These are phyloP conservation scores for Ylistrum balloti DNA, from an alignment of 1,140 invertebrate genomes.

Conservation along the genomic window DNA sequence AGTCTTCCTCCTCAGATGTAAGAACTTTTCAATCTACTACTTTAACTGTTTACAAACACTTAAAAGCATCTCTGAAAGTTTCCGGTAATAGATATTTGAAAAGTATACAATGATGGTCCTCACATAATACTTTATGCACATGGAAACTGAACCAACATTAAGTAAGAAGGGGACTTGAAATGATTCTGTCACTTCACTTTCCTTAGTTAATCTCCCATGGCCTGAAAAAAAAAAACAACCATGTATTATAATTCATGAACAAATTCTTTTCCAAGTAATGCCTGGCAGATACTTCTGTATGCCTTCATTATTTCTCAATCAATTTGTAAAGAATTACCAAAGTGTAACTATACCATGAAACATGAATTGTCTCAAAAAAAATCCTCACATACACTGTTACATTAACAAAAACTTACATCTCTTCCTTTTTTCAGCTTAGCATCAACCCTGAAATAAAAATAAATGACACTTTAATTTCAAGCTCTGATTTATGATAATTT, in stretches of 20 bases:
- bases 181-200: not conserved
- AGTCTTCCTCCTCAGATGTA: not conserved
- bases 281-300: too few species aligned
- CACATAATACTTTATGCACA: too few species aligned
- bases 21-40: not conserved
- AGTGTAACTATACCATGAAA: too few species aligned
- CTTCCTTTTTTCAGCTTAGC: constrained; percentile 77
- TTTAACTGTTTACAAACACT: not conserved
- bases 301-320: too few species aligned
- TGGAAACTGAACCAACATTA: not conserved
- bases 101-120: not conserved
- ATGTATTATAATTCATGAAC: too few species aligned
- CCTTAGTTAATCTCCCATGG: constrained; percentile 7
- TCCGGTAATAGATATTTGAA: constrained; percentile 1
- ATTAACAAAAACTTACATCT: constrained; percentile 75
- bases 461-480: too few species aligned
- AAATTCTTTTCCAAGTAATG: too few species aligned
- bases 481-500: too few species aligned
- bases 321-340: too few species aligned
- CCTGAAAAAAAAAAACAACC: not conserved
- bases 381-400: too few species aligned
- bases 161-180: constrained; percentile 1
- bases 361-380: too few species aligned
- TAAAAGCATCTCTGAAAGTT: not conserved
- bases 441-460: constrained; percentile 70